A percentile compares a stretch with the other conserved stretches of the same genome.
Evolutionary conservation across 2,797 vertebrate genomes (phyloP).

Genomic region (Anas acuta): DNA sequence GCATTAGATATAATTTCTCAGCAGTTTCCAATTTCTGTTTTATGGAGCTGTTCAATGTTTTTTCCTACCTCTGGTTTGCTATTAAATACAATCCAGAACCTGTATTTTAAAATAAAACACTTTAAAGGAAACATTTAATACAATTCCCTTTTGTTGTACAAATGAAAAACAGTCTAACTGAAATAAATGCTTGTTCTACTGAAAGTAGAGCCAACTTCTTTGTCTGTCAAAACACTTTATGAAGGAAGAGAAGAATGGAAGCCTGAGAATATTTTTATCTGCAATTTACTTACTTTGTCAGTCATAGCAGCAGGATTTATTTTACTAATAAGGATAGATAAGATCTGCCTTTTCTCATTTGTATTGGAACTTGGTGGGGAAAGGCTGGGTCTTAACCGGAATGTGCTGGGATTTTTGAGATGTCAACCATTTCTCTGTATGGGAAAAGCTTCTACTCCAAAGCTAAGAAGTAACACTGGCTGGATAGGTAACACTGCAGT

Average conservation of each 20-base stretch:
- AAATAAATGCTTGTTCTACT: neutral
- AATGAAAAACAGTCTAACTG: neutral
- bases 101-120: neutral
- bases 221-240: neutral
- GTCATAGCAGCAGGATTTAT: neutral
- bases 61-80: neutral
- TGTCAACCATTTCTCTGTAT: accelerated
- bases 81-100: neutral
- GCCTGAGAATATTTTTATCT: neutral
- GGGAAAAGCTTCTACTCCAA: neutral
- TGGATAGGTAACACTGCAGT: too few relatives aligned
- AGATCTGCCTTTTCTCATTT: neutral
- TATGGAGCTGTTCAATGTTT: neutral
- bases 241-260: neutral
- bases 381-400: accelerated
- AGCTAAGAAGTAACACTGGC: neutral
- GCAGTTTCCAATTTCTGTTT: slow-evolving; percentile 37
- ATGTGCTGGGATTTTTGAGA: neutral
- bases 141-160: neutral
- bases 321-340: neutral
- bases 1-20: slow-evolving; percentile 28
- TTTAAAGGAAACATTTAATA: neutral
- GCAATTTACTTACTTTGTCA: neutral
- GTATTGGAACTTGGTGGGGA: neutral
- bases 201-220: neutral